phyloP scores from a whole-genome alignment of 2,888 invertebrate species.

The Belgica antarctica region DNA sequence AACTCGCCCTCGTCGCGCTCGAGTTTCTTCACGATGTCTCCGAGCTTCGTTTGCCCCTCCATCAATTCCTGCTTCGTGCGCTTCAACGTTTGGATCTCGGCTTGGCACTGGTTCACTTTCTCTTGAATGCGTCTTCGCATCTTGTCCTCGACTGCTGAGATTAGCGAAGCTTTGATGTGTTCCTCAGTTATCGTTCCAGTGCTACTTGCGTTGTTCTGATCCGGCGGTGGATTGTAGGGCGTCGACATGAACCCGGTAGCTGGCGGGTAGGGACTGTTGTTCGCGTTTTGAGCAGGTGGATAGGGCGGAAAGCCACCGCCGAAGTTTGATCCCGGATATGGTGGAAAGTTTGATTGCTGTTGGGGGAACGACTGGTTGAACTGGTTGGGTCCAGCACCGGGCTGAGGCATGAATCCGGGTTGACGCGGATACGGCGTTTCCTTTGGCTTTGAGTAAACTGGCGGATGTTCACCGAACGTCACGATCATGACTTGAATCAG shows the following conservation, averaged over 20 bases:
- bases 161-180: constrained; percentile 87
- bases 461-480: constrained; percentile 93
- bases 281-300: constrained; percentile 50
- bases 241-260: constrained; percentile 50
- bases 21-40: constrained; percentile 72
- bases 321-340: constrained; percentile 59
- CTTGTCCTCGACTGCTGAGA: constrained; percentile 95
- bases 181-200: constrained; percentile 89
- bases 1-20: constrained; percentile 76
- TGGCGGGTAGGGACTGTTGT: constrained; percentile 57
- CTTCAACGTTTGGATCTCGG: constrained; percentile 84
- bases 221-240: not conserved
- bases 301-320: constrained; percentile 56
- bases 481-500: constrained; percentile 88
- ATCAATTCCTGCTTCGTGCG: constrained; percentile 83
- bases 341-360: constrained; percentile 53
- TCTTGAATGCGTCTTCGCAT: constrained; percentile 79
- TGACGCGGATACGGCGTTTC: constrained; percentile 60
- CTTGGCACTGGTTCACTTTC: constrained; percentile 85
- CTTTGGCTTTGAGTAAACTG: constrained; percentile 79
- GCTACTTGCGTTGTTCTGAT: constrained; percentile 48
- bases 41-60: constrained; percentile 78
- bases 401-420: constrained; percentile 51
- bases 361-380: constrained; percentile 45
- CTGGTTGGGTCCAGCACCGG: constrained; percentile 48